Conservation (phyloP, 1,140 invertebrate genomes). For the Pinna nobilis region DNA sequence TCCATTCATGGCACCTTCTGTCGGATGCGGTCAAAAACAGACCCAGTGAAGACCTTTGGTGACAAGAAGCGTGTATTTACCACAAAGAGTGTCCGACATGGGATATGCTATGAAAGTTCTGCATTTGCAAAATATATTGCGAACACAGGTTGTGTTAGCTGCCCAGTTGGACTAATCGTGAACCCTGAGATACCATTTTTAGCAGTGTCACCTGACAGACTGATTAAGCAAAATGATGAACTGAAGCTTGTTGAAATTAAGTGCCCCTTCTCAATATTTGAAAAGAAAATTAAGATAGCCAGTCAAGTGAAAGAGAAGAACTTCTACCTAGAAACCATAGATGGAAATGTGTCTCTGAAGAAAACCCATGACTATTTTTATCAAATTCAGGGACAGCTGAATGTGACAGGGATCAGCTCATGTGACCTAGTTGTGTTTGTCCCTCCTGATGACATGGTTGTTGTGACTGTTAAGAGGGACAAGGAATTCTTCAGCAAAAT, state of each 20-base stretch:
- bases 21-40: not conserved
- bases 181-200: constrained; percentile 12
- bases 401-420: not conserved
- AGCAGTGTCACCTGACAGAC: constrained; percentile 2
- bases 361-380: not conserved
- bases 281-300: not conserved
- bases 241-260: constrained; percentile 9
- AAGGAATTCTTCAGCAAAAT: not conserved
- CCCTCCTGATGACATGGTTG: constrained; percentile 6
- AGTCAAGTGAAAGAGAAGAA: not conserved
- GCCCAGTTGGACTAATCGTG: constrained; percentile 7
- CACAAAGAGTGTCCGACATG: constrained; percentile 18
- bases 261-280: not conserved
- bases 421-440: constrained; percentile 27
- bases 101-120: not conserved
- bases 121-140: not conserved
- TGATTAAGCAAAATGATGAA: not conserved
- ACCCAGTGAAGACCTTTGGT: constrained; percentile 10
- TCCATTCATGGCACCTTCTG: constrained; percentile 6
- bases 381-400: constrained; percentile 29
- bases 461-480: constrained; percentile 5
- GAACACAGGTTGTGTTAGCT: not conserved
- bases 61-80: constrained; percentile 2
- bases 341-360: not conserved
- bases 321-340: not conserved